Base-by-base conservation (phyloP, 2,797 vertebrate genomes). In the Gymnodraco acuticeps region DNA sequence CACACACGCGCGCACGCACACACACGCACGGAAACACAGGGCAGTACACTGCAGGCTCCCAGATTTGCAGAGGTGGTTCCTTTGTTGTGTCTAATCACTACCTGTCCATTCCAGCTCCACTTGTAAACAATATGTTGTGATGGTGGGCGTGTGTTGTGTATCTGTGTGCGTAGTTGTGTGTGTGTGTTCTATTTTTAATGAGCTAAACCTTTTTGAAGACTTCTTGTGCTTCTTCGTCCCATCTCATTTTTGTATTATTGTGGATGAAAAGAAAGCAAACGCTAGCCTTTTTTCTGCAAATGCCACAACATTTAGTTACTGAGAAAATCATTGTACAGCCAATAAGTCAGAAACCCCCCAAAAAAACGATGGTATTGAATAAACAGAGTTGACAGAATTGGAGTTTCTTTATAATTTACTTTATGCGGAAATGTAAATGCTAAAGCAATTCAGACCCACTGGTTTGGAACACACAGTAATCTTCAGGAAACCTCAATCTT, bases 61-160 rank as follows among this genome's bases (percentile, higher is more conserved):
- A 79, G 64, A 76, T 85, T 81, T 87, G 81, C 88, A 83, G 89
- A 87, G 91, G 85, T 83, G 81, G 78, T 77, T 83, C 67, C 78
- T 90, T 87, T 90, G 87, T 92, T 88, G 78, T 78, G 80, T 82
- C 63, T 89, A 91, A 93, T 90, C 86, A 88, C 84, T 87, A 89
- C 86, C 90, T 92, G 90, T 92, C 90, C 81, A 53, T 88, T 84
- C 5, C 11, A 83, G 80, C 85, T 73, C 31, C 59, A 82, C 82
- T 87, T 17, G 69, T 87, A 83, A 86, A 89, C 89, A 91, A 74
- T 73, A 62, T 78, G 81, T 66, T 72, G 63, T 50, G 76, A 70
- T 80, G 66, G 81, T 83, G 81, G 77, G 61, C 17, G 61, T 27
- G 51, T 72, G 56, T 54, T 42, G 64, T 64, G 54, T 54, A 27